These are phyloP conservation scores for Sinocyclocheilus rhinocerous DNA, from an alignment of 2,113 vertebrate genomes.

Conservation along the genomic window DNA sequence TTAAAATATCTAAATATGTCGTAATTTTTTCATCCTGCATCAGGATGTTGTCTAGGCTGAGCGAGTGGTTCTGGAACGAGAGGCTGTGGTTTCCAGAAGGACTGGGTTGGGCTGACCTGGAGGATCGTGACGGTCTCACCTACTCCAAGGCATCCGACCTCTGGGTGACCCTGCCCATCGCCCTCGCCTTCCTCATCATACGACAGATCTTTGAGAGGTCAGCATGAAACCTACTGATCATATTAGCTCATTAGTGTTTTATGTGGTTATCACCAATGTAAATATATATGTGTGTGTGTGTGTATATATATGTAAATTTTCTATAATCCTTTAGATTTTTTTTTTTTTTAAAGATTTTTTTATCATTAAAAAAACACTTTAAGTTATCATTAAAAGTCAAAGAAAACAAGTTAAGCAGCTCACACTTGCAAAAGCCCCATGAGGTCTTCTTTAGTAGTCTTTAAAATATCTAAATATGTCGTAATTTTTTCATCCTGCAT, in stretches of 20 bases:
- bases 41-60: conserved; percentile 84
- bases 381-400: too few species aligned
- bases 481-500: not conserved
- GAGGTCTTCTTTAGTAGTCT: not conserved
- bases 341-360: too few species aligned
- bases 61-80: conserved; percentile 88
- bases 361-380: too few species aligned
- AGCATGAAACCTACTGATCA: conserved; percentile 55
- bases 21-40: not conserved
- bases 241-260: not conserved
- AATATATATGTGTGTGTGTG: too few species aligned
- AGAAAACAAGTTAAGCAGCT: too few species aligned
- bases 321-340: too few species aligned
- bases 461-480: not conserved
- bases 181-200: conserved; percentile 84
- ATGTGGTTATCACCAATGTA: not conserved
- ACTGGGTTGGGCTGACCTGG: conserved; percentile 88
- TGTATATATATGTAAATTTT: too few species aligned
- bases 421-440: not conserved
- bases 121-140: conserved; percentile 79
- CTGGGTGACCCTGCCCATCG: conserved; percentile 85
- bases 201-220: conserved; percentile 91
- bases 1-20: not conserved
- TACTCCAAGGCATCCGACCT: conserved; percentile 85
- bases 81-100: conserved; percentile 91